Conservation (phyloP, 2,797 vertebrate genomes). For the Argentina silus region DNA sequence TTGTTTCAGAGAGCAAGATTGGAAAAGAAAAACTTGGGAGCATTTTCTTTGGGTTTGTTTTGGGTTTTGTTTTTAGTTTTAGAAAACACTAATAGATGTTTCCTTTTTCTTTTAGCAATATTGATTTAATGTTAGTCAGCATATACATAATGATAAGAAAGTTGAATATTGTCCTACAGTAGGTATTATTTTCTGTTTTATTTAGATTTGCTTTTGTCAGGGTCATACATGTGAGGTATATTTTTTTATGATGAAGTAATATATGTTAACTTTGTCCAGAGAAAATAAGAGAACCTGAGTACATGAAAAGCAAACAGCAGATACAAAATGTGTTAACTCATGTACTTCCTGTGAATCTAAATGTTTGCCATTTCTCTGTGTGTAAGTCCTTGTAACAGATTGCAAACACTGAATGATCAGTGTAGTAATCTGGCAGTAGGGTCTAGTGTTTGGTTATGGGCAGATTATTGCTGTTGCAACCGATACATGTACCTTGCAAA, state of each 20-base stretch:
- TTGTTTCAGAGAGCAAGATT: slow-evolving; percentile 75
- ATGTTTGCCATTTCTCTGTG: slow-evolving; percentile 77
- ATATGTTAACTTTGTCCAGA: slow-evolving; percentile 78
- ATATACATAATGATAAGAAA: slow-evolving; percentile 57
- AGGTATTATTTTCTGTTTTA: slow-evolving; percentile 60
- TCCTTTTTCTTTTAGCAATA: slow-evolving; percentile 67
- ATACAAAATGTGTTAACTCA: slow-evolving; percentile 74
- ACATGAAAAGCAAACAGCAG: slow-evolving; percentile 66
- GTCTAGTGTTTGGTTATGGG: slow-evolving; percentile 73
- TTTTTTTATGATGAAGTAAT: slow-evolving; percentile 80
- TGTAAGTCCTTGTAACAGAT: slow-evolving; percentile 73
- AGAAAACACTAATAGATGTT: slow-evolving; percentile 59
- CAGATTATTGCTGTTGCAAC: slow-evolving; percentile 64
- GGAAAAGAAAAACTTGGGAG: slow-evolving; percentile 56
- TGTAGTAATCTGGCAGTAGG: slow-evolving; percentile 63
- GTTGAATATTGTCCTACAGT: slow-evolving; percentile 62
- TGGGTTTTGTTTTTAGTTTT: slow-evolving; percentile 59
- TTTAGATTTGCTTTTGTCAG: slow-evolving; percentile 64
- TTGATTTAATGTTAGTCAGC: slow-evolving; percentile 67
- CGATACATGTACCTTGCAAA: slow-evolving; percentile 77
- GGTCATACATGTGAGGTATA: slow-evolving; percentile 73
- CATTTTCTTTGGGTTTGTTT: slow-evolving; percentile 70
- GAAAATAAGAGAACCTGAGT: slow-evolving; percentile 67
- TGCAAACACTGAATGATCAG: slow-evolving; percentile 54
- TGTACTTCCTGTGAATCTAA: slow-evolving; percentile 82